Conservation (phyloP, 2,888 invertebrate genomes). For the Amblyjoppa fuscipennis region DNA sequence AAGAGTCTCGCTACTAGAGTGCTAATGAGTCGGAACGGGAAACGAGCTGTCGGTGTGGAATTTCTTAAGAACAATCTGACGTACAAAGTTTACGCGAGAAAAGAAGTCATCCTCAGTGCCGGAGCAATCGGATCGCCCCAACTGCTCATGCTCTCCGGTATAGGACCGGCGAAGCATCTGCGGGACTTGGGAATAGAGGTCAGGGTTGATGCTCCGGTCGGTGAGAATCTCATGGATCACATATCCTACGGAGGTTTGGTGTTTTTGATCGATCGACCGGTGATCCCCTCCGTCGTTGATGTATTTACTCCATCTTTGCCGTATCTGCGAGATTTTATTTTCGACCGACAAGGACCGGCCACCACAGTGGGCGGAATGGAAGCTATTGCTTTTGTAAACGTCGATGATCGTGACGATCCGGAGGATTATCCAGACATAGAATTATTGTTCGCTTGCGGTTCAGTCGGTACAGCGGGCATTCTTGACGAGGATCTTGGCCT, state of each 20-base stretch:
- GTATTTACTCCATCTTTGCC: constrained; percentile 67
- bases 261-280: constrained; percentile 86
- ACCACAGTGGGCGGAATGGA: constrained; percentile 87
- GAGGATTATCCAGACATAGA: constrained; percentile 90
- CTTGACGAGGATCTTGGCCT: constrained; percentile 87
- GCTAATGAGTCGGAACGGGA: constrained; percentile 88
- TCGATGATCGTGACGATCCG: constrained; percentile 86
- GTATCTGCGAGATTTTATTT: constrained; percentile 62
- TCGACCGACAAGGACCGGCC: constrained; percentile 85
- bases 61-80: constrained; percentile 86
- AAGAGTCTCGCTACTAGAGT: constrained; percentile 88
- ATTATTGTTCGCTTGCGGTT: constrained; percentile 88
- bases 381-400: constrained; percentile 87
- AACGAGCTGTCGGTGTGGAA: constrained; percentile 90
- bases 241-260: constrained; percentile 87
- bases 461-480: constrained; percentile 87
- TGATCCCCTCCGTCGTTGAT: constrained; percentile 70
- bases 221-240: constrained; percentile 89
- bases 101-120: constrained; percentile 94
- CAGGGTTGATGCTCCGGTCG: constrained; percentile 88
- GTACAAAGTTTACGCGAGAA: constrained; percentile 87
- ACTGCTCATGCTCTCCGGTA: constrained; percentile 93
- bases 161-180: constrained; percentile 88
- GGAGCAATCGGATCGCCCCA: constrained; percentile 96
- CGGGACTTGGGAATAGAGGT: constrained; percentile 86